These are phyloP conservation scores for Anguilla marmorata DNA, from an alignment of 2,797 vertebrate species.

Conservation along the genomic window DNA sequence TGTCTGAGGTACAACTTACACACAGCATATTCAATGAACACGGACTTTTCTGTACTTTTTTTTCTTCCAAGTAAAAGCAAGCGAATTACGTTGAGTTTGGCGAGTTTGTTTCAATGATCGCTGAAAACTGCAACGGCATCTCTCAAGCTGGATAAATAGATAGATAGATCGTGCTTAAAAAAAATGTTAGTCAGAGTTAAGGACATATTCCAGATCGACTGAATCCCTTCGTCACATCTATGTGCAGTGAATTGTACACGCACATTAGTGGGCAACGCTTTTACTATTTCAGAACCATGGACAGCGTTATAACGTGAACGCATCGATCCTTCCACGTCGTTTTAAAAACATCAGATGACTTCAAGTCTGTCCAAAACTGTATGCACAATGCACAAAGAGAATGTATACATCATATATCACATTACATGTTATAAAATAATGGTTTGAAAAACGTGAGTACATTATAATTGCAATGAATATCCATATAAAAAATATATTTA, in stretches of 20 bases:
- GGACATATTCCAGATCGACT: not conserved
- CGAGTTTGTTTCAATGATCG: too few species aligned
- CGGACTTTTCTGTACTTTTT: too few species aligned
- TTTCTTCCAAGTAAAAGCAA: too few species aligned
- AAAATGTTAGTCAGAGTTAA: not conserved
- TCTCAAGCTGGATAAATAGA: too few species aligned
- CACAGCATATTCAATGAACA: not conserved
- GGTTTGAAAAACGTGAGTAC: not conserved
- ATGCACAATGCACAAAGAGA: not conserved
- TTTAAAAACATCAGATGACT: not conserved
- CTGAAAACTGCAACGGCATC: too few species aligned
- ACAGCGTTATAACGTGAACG: slow-evolving; percentile 38
- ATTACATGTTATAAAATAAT: not conserved
- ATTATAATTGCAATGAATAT: not conserved
- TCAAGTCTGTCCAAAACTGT: not conserved
- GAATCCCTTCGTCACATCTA: not conserved
- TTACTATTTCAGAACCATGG: slow-evolving; percentile 54
- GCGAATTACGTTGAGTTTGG: too few species aligned
- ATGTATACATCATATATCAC: not conserved
- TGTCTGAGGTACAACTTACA: not conserved
- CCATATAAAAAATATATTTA: not conserved
- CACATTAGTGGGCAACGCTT: not conserved
- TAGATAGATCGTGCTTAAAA: not conserved
- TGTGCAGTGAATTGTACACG: not conserved
- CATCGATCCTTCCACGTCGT: not conserved